These are phyloP conservation scores for Arctopsyche grandis DNA, from an alignment of 1,140 invertebrate species.

Conservation along the genomic window DNA sequence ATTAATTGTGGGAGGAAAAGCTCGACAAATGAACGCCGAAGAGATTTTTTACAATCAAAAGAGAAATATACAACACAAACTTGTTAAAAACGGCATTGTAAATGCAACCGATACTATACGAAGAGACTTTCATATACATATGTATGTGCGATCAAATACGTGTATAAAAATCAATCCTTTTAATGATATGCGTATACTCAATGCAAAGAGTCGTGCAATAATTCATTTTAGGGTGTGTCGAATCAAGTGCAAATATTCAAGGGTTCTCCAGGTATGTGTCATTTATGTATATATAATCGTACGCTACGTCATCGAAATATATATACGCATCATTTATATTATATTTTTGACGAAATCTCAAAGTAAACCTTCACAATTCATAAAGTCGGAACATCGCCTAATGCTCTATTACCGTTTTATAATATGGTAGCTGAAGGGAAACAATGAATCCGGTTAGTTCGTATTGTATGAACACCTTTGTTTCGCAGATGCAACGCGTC, in stretches of 20 bases:
- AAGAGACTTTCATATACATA: no score
- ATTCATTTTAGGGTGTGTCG: constrained; percentile 50
- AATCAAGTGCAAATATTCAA: constrained; percentile 56
- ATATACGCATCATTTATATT: no score
- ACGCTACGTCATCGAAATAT: no score
- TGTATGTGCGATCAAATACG: no score
- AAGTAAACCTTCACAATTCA: no score
- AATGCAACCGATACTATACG: no score
- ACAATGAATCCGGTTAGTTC: constrained; percentile 1
- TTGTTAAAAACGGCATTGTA: background rate
- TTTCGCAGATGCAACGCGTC: background rate
- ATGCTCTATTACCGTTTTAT: no score
- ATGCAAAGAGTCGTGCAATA: constrained; percentile 40
- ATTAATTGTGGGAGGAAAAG: constrained; percentile 42
- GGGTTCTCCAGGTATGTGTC: constrained; percentile 40
- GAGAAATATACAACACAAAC: background rate
- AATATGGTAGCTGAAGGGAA: background rate
- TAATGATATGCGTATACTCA: background rate
- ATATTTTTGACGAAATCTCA: no score
- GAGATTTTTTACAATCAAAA: constrained; percentile 38
- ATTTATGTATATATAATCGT: background rate
- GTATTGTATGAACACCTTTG: background rate
- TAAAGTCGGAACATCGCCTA: no score
- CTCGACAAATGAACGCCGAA: background rate
- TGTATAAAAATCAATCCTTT: no score